A percentile compares a stretch with the other conserved stretches of the same genome.
phyloP scores from a whole-genome alignment of 2,797 vertebrate genomes.

The Coreius guichenoti region DNA sequence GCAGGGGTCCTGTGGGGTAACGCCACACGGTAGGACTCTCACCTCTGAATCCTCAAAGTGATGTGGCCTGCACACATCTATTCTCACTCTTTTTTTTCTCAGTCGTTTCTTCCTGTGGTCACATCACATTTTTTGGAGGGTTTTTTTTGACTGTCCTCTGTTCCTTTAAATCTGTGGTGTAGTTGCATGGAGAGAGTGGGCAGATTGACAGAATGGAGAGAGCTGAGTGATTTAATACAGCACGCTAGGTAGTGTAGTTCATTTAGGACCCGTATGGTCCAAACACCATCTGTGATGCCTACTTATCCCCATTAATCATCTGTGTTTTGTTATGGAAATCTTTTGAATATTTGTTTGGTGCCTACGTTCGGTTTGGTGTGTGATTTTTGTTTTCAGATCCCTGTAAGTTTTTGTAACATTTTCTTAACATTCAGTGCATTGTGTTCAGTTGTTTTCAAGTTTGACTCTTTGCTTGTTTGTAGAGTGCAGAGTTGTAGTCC shows the following conservation, averaged over 20 bases:
- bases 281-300: slow-evolving; percentile 50
- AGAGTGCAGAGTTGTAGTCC: slow-evolving; percentile 40
- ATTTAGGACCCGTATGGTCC: slow-evolving; percentile 43
- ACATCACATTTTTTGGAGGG: slow-evolving; percentile 38
- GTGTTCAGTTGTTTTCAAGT: slow-evolving; percentile 44
- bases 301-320: slow-evolving; percentile 55
- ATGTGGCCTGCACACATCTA: slow-evolving; percentile 58
- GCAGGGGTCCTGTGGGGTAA: slow-evolving; percentile 56
- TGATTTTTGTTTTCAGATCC: slow-evolving; percentile 40
- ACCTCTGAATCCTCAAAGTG: slow-evolving; percentile 56
- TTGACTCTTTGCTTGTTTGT: slow-evolving; percentile 47
- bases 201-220: slow-evolving; percentile 66
- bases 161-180: slow-evolving; percentile 60
- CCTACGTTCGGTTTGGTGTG: slow-evolving; percentile 44
- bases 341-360: slow-evolving; percentile 43
- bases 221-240: slow-evolving; percentile 50
- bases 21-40: slow-evolving; percentile 62
- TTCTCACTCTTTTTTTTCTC: slow-evolving; percentile 49
- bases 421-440: slow-evolving; percentile 42
- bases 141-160: slow-evolving; percentile 61
- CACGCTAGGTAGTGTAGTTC: slow-evolving; percentile 43
- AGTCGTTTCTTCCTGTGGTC: slow-evolving; percentile 38
- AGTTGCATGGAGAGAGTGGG: slow-evolving; percentile 74
- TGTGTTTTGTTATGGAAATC: slow-evolving; percentile 51
- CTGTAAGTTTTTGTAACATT: slow-evolving; percentile 18